phyloP scores from a whole-genome alignment of 2,797 vertebrate species.

The Sorex maritimensis region DNA sequence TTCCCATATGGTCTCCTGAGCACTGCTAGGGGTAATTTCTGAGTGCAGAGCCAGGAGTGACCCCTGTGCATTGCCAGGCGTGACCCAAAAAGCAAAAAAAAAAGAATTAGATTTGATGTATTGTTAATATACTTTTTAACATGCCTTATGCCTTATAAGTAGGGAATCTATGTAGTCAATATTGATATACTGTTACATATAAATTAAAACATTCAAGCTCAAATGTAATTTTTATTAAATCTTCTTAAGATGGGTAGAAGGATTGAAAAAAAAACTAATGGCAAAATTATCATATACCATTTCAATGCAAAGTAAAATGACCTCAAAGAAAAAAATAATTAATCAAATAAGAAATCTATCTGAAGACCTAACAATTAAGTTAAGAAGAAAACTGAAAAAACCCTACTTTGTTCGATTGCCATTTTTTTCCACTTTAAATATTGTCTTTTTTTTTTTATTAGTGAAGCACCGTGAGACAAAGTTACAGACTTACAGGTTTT shows the following conservation, averaged over 20 bases:
- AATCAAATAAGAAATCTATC: slow-evolving; percentile 41
- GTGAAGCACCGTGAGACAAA: too few relatives aligned
- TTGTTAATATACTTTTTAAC: neutral
- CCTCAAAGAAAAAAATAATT: slow-evolving; percentile 7
- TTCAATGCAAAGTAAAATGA: slow-evolving; percentile 50
- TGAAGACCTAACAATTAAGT: slow-evolving; percentile 58
- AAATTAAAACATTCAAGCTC: slow-evolving; percentile 48
- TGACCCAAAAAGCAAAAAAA: too few relatives aligned
- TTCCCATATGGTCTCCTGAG: too few relatives aligned
- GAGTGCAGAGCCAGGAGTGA: too few relatives aligned
- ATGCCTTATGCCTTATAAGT: neutral
- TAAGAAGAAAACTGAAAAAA: slow-evolving; percentile 43
- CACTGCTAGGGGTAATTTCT: too few relatives aligned
- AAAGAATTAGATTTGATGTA: neutral
- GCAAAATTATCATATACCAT: slow-evolving; percentile 51
- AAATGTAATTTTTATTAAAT: slow-evolving; percentile 73
- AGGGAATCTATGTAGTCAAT: neutral
- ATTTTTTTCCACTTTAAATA: slow-evolving; percentile 9
- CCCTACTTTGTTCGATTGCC: slow-evolving; percentile 33
- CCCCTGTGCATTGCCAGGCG: too few relatives aligned
- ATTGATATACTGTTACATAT: slow-evolving; percentile 22
- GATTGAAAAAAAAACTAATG: slow-evolving; percentile 48
- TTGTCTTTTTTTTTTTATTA: too few relatives aligned
- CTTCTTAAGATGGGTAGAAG: slow-evolving; percentile 51
- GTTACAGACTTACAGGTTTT: too few relatives aligned